Evolutionary conservation across 2,113 vertebrate genomes (phyloP).

Genomic region (Artemisiospiza belli): DNA sequence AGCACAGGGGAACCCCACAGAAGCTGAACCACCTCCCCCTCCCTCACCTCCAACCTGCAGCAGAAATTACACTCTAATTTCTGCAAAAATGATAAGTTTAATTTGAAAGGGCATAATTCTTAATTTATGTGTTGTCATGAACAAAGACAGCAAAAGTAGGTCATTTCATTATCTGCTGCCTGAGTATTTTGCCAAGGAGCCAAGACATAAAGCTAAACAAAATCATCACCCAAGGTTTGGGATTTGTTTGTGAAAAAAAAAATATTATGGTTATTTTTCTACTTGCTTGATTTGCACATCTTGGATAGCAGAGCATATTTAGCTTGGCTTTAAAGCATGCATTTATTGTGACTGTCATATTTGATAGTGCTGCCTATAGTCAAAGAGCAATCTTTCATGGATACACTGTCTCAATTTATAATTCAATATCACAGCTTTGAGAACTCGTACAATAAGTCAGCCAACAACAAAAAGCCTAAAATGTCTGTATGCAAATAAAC

Average conservation of each 20-base stretch:
- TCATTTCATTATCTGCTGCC: slow-evolving; percentile 58
- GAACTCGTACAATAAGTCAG: slow-evolving; percentile 56
- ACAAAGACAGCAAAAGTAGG: slow-evolving; percentile 59
- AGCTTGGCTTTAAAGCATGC: slow-evolving; percentile 58
- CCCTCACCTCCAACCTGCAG: not conserved
- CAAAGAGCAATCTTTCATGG: slow-evolving; percentile 60
- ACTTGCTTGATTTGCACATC: slow-evolving; percentile 64
- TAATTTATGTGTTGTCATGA: slow-evolving; percentile 65
- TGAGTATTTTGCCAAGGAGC: slow-evolving; percentile 41
- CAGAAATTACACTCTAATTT: not conserved
- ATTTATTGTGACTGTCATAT: slow-evolving; percentile 70
- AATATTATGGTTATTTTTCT: slow-evolving; percentile 54
- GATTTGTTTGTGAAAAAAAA: slow-evolving; percentile 6
- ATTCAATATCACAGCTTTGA: slow-evolving; percentile 67
- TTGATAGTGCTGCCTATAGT: slow-evolving; percentile 59
- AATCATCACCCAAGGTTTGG: slow-evolving; percentile 56
- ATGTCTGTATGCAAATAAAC: slow-evolving; percentile 52
- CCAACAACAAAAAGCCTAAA: slow-evolving; percentile 46
- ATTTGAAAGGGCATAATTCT: slow-evolving; percentile 61
- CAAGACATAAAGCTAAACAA: slow-evolving; percentile 58
- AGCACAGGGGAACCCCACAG: not conserved
- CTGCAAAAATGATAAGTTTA: not conserved
- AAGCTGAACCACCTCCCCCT: not conserved
- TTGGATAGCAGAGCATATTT: slow-evolving; percentile 62
- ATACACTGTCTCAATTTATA: slow-evolving; percentile 64